These are phyloP conservation scores for Gila robusta DNA, from an alignment of 2,797 vertebrate genomes.

Conservation along the genomic window DNA sequence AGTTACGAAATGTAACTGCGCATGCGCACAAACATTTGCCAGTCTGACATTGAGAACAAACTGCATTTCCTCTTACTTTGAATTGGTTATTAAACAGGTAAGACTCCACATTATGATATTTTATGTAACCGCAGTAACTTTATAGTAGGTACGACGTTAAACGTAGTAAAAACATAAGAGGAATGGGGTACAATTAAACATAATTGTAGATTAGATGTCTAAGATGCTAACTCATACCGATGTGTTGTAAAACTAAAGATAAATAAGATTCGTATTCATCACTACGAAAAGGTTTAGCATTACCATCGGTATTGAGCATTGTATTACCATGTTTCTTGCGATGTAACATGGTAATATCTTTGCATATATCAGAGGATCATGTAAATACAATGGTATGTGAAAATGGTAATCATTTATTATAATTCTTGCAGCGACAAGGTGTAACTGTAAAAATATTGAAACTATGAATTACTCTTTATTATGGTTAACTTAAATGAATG, in stretches of 20 bases:
- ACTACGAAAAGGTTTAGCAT: no score
- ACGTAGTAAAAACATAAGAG: no score
- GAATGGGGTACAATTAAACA: no score
- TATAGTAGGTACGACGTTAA: no score
- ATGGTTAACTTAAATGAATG: background rate
- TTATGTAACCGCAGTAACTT: no score
- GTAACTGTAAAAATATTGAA: background rate
- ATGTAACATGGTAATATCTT: background rate
- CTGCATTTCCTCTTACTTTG: background rate
- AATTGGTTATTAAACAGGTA: background rate
- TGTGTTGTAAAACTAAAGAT: background rate
- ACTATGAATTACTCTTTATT: background rate
- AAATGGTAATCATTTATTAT: background rate
- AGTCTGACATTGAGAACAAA: conserved; percentile 28
- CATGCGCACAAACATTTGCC: background rate
- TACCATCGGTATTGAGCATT: no score
- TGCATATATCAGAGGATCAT: background rate
- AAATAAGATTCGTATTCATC: background rate
- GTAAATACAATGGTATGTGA: background rate
- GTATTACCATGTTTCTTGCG: background rate
- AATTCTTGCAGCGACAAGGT: background rate
- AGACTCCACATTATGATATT: background rate
- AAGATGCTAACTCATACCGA: background rate
- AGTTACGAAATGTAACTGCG: conserved; percentile 18
- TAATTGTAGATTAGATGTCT: background rate